Base-by-base conservation (phyloP, 30 jellyfish, hydroid and myxozoan genomes). In the Turritopsis rubra region DNA sequence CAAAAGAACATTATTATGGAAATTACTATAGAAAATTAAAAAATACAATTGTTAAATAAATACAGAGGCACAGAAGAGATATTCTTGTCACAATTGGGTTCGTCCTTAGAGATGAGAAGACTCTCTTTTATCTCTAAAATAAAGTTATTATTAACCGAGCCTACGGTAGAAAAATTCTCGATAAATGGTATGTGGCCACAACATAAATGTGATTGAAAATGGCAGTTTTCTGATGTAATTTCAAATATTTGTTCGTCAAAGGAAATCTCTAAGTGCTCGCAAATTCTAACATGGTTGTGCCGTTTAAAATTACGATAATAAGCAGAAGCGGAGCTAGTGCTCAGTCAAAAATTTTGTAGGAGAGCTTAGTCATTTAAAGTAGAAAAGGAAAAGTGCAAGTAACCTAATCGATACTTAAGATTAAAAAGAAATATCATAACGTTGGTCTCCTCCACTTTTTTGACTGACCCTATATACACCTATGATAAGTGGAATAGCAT, bases 91-190 rank as follows among this genome's bases (percentile, higher is more conserved):
- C 0, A 60, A 21, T 60, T 21, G 21, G 22, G 73, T 23, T 60
- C 72, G n/a, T 54, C 72, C n/a, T n/a, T 54, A 16, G 72, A 54
- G 72, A 54, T 54, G n/a, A 54, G 72, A 54, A 16, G 72, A n/a
- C 72, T 54, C 72, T 54, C 72, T 54, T 54, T 60, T 0, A 60
- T 18, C 73, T 60, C 73, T 60, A 60, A 60, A 60, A 60, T 60
- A 60, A 18, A 60, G 21, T 60, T 60, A 60, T 60, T 60, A 21
- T 18, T 60, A 23, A 0, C 73, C 73, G 73, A 60, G 21, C 73
- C 73, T 60, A 60, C 73, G 73, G 21, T 60, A 23, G 73, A 0
- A 23, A 60, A 60, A 60, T 60, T 60, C 22, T 60, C 19, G 21
- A 60, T 60, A 60, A 23, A 60, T 0, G 73, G 73, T 60, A 60